phyloP scores from a whole-genome alignment of 1,140 invertebrate genomes.

The Leguminivora glycinivorella region DNA sequence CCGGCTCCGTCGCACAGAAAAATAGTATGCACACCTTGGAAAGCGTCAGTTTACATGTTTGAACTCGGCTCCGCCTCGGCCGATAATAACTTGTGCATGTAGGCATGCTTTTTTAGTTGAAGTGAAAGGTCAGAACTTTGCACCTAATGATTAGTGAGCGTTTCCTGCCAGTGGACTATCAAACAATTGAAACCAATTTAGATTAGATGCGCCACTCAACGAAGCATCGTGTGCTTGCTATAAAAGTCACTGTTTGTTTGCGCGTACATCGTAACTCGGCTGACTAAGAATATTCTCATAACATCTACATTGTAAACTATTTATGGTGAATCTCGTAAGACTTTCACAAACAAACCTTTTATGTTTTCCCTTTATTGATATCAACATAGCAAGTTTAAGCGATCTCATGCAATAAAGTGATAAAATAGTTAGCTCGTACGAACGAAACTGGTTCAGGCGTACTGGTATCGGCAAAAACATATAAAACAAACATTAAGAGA shows the following conservation, averaged over 20 bases:
- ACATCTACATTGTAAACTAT: conserved; percentile 26
- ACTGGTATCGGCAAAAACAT: conserved; percentile 59
- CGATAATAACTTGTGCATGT: too few species aligned
- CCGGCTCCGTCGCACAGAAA: too few species aligned
- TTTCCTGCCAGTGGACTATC: not conserved
- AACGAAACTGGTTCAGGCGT: conserved; percentile 63
- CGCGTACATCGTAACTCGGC: conserved; percentile 17
- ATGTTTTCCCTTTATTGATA: conserved; percentile 56
- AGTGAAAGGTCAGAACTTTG: too few species aligned
- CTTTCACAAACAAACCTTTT: conserved; percentile 26
- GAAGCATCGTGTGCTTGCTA: not conserved
- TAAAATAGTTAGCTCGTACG: conserved; percentile 74
- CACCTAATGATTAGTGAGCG: not conserved
- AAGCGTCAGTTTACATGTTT: too few species aligned
- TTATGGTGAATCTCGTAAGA: conserved; percentile 18
- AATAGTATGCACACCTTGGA: too few species aligned
- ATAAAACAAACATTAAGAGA: conserved; percentile 71
- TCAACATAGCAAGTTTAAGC: conserved; percentile 65
- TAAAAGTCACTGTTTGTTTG: conserved; percentile 24
- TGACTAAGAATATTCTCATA: conserved; percentile 20
- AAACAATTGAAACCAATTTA: conserved; percentile 6
- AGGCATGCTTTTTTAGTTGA: too few species aligned
- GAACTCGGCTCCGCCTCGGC: too few species aligned
- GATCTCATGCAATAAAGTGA: conserved; percentile 76
- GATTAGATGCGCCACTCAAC: conserved; percentile 5